These are phyloP conservation scores for Teleogryllus occipitalis DNA, from an alignment of 1,140 invertebrate species.

Conservation along the genomic window DNA sequence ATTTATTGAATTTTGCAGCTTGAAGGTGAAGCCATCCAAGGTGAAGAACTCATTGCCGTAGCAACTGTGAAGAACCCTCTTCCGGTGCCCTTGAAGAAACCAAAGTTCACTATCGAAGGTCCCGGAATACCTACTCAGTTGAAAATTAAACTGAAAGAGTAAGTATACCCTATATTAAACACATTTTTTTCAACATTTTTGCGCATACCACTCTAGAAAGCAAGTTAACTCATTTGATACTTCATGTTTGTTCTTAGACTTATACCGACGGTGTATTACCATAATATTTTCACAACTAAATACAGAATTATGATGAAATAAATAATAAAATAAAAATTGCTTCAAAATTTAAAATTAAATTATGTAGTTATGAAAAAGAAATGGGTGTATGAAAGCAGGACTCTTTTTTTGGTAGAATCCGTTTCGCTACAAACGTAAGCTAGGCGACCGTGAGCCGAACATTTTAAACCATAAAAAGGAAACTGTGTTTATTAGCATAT, in stretches of 20 bases:
- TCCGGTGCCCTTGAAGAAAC: constrained; percentile 62
- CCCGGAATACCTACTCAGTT: constrained; percentile 63
- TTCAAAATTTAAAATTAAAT: too few relatives aligned
- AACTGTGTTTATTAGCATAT: too few relatives aligned
- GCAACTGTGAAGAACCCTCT: constrained; percentile 76
- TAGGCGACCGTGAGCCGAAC: too few relatives aligned
- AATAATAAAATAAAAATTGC: too few relatives aligned
- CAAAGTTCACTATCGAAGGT: constrained; percentile 69
- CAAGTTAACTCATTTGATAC: not conserved
- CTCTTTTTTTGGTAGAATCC: too few relatives aligned
- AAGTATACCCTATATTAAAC: constrained; percentile 25
- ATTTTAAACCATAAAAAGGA: too few relatives aligned
- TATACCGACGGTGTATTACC: too few relatives aligned
- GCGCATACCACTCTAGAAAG: not conserved
- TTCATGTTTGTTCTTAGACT: not conserved
- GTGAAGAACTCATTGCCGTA: constrained; percentile 52
- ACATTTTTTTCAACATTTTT: not conserved
- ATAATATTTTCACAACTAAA: too few relatives aligned
- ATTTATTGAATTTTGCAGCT: constrained; percentile 26
- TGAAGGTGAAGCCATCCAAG: constrained; percentile 48
- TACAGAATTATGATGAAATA: too few relatives aligned
- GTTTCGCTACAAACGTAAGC: too few relatives aligned
- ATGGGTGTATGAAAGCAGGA: too few relatives aligned
- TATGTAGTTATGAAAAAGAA: too few relatives aligned
- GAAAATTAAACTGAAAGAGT: constrained; percentile 59